Percentiles rank a stretch among this genome's conserved stretches.
Evolutionary conservation across 2,113 vertebrate genomes (phyloP).

Genomic region (Bos indicus): DNA sequence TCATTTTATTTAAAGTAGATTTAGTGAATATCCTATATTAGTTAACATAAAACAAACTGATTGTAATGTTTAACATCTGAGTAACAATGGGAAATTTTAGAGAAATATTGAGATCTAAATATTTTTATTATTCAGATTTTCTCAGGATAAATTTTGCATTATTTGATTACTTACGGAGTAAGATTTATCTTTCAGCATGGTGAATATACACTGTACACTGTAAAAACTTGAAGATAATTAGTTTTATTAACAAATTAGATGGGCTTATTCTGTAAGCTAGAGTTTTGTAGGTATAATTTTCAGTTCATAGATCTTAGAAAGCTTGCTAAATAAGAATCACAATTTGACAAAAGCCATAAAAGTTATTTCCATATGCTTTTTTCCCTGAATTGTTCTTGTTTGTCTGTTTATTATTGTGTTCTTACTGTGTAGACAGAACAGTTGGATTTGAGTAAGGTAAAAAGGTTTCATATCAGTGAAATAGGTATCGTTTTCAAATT

Average conservation of each 20-base stretch:
- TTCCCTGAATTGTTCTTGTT: background rate
- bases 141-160: background rate
- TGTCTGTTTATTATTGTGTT: background rate
- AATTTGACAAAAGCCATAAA: background rate
- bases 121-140: background rate
- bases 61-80: background rate
- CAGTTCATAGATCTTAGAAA: background rate
- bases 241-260: background rate
- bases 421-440: background rate
- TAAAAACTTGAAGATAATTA: background rate
- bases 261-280: background rate
- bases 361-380: background rate
- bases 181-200: background rate
- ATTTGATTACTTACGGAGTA: background rate
- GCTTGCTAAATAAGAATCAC: constrained; percentile 2
- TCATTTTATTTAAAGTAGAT: constrained; percentile 54
- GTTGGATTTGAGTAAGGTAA: background rate
- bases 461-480: background rate
- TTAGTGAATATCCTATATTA: background rate
- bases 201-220: background rate
- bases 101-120: background rate
- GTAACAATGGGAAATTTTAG: background rate
- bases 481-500: constrained; percentile 3
- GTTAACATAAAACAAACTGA: background rate
- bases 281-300: constrained; percentile 1